Evolutionary conservation across 2,797 vertebrate genomes (phyloP), one percentile per base, ranked within the genome.

Genomic region (Podargus strigoides): DNA sequence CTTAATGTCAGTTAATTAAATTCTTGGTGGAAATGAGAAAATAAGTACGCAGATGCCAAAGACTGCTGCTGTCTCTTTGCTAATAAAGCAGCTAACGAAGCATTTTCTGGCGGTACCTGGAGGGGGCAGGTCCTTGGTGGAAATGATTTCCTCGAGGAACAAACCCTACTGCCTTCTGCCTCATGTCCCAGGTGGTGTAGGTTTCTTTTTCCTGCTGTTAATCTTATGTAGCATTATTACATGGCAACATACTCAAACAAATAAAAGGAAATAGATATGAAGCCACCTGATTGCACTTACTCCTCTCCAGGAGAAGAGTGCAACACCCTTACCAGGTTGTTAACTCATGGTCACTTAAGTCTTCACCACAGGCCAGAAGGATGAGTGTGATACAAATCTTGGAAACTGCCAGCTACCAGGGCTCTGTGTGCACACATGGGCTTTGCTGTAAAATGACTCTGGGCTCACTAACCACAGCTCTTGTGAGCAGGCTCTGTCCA

Each of bases 1-100:
- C 52, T 78, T 92, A 84, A 85, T 90, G 42, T 58, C 83, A 89
- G 66, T 93, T 96, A 93, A 93, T 95, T 94, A 93, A 90, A 89
- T 90, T 94, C 80, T 87, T 85, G 66, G 64, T 96, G 66, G 76
- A 86, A 95, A 93, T 93, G 93, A 69, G 82, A 66, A 92, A 93
- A 76, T 82, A 87, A 92, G 86, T 77, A 85, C 74, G 79, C 91
- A 88, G 89, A 93, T 91, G 79, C 67, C 52, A 41, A 67, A 39
- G 64, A 88, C 67, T 74, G 63, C 44, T 93, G 62, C 59, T 82
- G 14, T 83, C 23, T 87, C 72, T 55, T 36, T 81, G 82, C 74
- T 94, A 63, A 90, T 95, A 85, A 94, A 66, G 68, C 73, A 93
- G 64, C 76, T 83, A 86, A 75, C 1, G 0, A 87, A 87, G 64